Evolutionary conservation across 1,140 invertebrate genomes (phyloP).

Genomic region (Oscheius sp.): DNA sequence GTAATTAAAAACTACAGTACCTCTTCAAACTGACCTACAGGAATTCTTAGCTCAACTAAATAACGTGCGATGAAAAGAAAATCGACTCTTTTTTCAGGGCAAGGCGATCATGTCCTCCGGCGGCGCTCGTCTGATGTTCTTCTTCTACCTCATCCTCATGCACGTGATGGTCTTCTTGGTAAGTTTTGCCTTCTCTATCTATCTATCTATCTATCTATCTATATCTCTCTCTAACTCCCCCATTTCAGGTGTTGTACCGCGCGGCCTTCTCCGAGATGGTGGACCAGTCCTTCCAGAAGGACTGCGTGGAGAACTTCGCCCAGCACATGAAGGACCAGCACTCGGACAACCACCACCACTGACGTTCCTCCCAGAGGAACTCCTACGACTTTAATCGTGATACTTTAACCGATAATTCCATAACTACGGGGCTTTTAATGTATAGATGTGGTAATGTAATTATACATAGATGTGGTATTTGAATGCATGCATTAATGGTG

Average conservation of each 20-base stretch:
- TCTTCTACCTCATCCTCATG: constrained; percentile 31
- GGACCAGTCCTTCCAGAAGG: constrained; percentile 15
- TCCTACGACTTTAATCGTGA: no score
- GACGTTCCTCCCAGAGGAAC: no score
- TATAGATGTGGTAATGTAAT: no score
- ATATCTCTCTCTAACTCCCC: not conserved
- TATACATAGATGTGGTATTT: no score
- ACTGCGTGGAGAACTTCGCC: constrained; percentile 32
- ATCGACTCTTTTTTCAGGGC: constrained; percentile 11
- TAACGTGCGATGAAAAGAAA: no score
- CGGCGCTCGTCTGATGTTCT: constrained; percentile 24
- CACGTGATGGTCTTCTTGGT: constrained; percentile 32
- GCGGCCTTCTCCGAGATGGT: constrained; percentile 16
- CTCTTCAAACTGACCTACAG: no score
- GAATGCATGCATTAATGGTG: no score
- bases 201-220: not conserved
- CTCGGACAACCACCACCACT: no score
- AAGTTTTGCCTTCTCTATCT: not conserved
- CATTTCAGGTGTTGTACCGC: constrained; percentile 35
- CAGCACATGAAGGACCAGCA: constrained; percentile 36
- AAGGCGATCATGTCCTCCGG: constrained; percentile 6
- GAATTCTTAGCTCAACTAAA: no score
- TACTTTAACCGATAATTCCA: no score
- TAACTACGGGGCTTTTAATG: no score
- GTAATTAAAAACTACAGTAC: no score